Evolutionary conservation across 2,797 vertebrate genomes (phyloP).

Genomic region (Mustela erminea): DNA sequence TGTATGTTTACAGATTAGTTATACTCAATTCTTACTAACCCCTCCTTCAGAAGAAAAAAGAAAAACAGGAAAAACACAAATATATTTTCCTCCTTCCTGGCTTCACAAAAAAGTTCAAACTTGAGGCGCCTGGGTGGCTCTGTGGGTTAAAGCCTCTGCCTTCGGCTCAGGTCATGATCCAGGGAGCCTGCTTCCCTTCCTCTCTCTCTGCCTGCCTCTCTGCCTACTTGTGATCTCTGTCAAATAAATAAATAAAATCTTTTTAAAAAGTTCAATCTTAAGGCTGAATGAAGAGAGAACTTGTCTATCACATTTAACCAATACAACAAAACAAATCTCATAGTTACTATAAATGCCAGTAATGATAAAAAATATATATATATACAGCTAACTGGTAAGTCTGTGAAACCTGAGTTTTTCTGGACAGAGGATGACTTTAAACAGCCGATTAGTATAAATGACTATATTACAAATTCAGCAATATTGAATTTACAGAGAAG

Average conservation of each 20-base stretch:
- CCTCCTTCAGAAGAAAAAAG: background rate
- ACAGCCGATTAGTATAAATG: background rate
- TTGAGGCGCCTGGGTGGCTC: no score
- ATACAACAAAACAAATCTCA: background rate
- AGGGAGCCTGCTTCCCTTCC: no score
- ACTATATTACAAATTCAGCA: conserved; percentile 47
- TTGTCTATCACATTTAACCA: background rate
- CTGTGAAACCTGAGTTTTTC: conserved; percentile 14
- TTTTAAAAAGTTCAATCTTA: background rate
- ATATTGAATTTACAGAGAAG: conserved; percentile 15
- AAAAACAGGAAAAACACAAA: background rate
- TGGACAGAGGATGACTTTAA: conserved; percentile 26
- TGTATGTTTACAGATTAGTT: background rate
- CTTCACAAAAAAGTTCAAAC: background rate
- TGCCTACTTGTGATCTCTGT: no score
- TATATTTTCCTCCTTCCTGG: conserved; percentile 4
- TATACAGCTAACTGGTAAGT: background rate
- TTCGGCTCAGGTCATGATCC: no score
- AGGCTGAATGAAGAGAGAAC: background rate
- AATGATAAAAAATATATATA: background rate
- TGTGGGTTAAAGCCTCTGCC: no score
- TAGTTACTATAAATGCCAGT: background rate
- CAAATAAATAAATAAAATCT: no score
- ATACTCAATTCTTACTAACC: background rate
- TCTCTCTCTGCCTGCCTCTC: no score